These are phyloP conservation scores for Phragmatobia fuliginosa DNA, from an alignment of 2,888 invertebrate species.

Conservation along the genomic window DNA sequence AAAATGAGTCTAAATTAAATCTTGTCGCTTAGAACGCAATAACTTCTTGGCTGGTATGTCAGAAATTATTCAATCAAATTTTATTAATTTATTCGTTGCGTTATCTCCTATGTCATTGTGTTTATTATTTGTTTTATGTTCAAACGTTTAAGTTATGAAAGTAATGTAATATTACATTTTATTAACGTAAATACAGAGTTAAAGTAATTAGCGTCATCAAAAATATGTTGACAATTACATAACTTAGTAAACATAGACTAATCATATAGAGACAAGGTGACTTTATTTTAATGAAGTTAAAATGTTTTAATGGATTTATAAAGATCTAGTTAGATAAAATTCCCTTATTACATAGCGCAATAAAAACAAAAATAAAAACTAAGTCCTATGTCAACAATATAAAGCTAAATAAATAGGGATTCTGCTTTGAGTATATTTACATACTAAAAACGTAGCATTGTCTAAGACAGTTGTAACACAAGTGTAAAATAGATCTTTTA, in stretches of 20 bases:
- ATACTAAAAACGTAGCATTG: too few species aligned
- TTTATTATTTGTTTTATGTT: neutral
- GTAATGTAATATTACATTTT: neutral
- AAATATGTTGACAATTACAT: neutral
- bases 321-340: too few species aligned
- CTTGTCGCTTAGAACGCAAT: neutral
- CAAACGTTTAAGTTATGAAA: neutral
- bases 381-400: neutral
- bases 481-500: too few species aligned
- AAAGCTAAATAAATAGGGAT: rapidly evolving
- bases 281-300: too few species aligned
- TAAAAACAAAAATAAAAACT: neutral
- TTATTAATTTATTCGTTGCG: neutral
- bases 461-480: too few species aligned
- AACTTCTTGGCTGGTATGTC: neutral
- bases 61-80: neutral
- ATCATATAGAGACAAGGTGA: neutral
- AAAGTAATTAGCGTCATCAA: neutral
- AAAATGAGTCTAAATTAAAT: neutral
- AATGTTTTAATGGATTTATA: too few species aligned
- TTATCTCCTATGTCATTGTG: neutral
- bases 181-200: neutral
- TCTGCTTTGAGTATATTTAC: too few species aligned
- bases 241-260: neutral
- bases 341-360: neutral